Evolutionary conservation across 2,888 invertebrate species (phyloP), one percentile per base, ranked within the genome.

Genomic region (Polietes domitor): DNA sequence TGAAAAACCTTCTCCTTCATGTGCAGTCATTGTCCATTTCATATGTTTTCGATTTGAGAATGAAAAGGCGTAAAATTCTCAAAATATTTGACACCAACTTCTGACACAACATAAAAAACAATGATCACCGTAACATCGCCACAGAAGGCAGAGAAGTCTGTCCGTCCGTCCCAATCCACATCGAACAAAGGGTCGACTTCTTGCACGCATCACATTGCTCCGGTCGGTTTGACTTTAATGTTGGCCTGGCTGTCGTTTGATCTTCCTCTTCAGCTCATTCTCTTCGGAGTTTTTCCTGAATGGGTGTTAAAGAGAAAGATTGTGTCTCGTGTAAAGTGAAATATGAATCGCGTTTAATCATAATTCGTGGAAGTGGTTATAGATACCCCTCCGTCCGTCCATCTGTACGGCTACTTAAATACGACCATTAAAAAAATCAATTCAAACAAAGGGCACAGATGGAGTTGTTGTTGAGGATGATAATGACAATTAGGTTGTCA

Each of bases 41-140:
- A 73, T 17, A 24, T 74, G 81, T 84, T 83, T 83, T 79, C 71
- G 24, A 80, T 85, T 85, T 80, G 76, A 32, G 17, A 74, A 73
- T 76, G 70, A 71, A 82, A 53, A 83, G 87, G 86, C 87, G 86
- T 87, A 81, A 86, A 89, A 86, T 87, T 86, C 82, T 82, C 75
- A 86, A 89, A 89, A 86, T 87, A 87, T 89, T 86, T 89, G 88
- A 89, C 88, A 89, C 89, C 87, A 80, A 63, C 53, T 75, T 72
- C 24, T 70, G 68, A 73, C 80, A 78, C 50, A 78, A 72, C 68
- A 81, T 68, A 68, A 68, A 61, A 70, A 71, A 47, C 65, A 81
- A 79, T 77, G 72, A 78, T 77, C 72, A 63, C 86, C 71, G 70
- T 74, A 79, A 84, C 79, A 87, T n/a, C 1, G 37, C 37, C 12